Evolutionary conservation across 2,113 vertebrate species (phyloP).

Genomic region (Nyctibius bracteatus): DNA sequence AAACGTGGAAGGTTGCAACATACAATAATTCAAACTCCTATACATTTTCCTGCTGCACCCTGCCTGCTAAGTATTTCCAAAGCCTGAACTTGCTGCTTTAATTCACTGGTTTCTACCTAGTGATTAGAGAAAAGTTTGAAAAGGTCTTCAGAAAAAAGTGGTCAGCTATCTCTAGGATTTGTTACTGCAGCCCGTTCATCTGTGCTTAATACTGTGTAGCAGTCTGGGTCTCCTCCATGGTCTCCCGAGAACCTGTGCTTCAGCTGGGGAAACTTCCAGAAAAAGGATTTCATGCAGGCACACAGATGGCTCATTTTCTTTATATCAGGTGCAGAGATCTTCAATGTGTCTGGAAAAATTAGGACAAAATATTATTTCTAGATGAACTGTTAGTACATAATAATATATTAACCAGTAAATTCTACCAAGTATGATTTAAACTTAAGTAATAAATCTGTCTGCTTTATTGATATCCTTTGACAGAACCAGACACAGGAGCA

Average conservation of each 20-base stretch:
- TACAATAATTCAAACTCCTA: slow-evolving; percentile 62
- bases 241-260: slow-evolving; percentile 36
- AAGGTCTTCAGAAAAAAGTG: slow-evolving; percentile 64
- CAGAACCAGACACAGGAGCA: not conserved
- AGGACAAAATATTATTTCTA: not conserved
- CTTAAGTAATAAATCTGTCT: not conserved
- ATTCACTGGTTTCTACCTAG: slow-evolving; percentile 66
- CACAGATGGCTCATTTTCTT: not conserved
- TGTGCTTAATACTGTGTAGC: slow-evolving; percentile 58
- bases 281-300: not conserved
- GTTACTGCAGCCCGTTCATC: slow-evolving; percentile 37
- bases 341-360: not conserved
- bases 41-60: slow-evolving; percentile 14
- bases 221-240: slow-evolving; percentile 5
- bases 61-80: slow-evolving; percentile 55
- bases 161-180: slow-evolving; percentile 60
- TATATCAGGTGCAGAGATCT: not conserved
- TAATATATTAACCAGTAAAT: not conserved
- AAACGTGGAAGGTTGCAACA: slow-evolving; percentile 40
- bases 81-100: slow-evolving; percentile 51
- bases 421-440: not conserved
- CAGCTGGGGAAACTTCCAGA: not conserved
- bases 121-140: slow-evolving; percentile 71
- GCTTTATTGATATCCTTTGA: not conserved
- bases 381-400: not conserved